Evolutionary conservation across 2,113 vertebrate species (phyloP).

Genomic region (Bettongia penicillata): DNA sequence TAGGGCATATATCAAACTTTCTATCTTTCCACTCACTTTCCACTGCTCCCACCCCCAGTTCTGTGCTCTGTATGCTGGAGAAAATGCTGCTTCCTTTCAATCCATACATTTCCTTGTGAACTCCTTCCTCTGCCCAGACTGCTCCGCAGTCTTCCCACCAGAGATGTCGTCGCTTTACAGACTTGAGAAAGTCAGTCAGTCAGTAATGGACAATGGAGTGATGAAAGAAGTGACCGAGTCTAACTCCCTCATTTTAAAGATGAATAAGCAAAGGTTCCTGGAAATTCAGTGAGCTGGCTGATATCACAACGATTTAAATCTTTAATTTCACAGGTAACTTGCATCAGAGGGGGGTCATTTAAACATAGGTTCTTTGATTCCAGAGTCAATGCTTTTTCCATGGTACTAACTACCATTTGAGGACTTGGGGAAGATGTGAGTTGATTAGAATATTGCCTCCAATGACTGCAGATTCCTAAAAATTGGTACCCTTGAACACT

Average conservation of each 20-base stretch:
- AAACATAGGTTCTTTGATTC: not conserved
- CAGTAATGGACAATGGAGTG: not conserved
- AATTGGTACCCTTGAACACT: not conserved
- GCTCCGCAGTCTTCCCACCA: not conserved
- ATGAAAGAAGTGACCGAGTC: not conserved
- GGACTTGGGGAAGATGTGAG: not conserved
- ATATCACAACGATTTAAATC: not conserved
- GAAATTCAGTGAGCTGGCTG: not conserved
- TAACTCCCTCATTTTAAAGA: not conserved
- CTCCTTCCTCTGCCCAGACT: not conserved
- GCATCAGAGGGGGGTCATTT: not conserved
- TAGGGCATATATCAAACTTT: not conserved
- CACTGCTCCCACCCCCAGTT: not conserved
- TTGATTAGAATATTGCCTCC: not conserved
- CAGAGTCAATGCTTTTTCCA: not conserved
- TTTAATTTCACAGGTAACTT: not conserved
- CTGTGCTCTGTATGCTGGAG: not conserved
- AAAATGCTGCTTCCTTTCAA: not conserved
- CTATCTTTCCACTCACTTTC: not conserved
- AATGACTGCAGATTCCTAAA: not conserved
- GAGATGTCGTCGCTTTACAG: not conserved
- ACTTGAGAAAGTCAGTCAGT: not conserved
- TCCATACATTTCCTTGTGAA: not conserved
- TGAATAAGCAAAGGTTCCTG: not conserved
- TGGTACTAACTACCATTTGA: not conserved